phyloP scores from a whole-genome alignment of 2,113 vertebrate genomes.

The Neodontobutis hainanensis region DNA sequence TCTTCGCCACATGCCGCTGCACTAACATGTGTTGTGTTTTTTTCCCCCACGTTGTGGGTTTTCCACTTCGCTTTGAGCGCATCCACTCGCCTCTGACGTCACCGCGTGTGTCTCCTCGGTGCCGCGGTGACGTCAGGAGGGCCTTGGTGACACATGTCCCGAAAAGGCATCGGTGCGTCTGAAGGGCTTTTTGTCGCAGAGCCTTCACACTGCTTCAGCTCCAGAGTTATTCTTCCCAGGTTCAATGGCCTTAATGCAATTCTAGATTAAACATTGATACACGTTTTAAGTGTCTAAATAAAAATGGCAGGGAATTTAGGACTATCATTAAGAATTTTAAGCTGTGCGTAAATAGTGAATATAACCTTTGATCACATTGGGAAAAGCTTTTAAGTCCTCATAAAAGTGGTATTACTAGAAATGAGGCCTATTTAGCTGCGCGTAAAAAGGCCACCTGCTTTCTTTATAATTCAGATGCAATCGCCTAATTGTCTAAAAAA shows the following conservation, averaged over 20 bases:
- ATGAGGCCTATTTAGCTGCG: not conserved
- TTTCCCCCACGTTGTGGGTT: conserved; percentile 51
- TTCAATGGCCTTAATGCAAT: not conserved
- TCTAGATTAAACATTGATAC: not conserved
- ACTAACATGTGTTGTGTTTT: not conserved
- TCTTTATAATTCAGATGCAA: too few species aligned
- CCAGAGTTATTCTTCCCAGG: not conserved
- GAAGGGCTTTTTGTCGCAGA: conserved; percentile 63
- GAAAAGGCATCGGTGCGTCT: conserved; percentile 50
- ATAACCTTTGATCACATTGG: not conserved
- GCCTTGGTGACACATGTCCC: conserved; percentile 32
- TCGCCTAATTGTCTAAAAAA: too few species aligned
- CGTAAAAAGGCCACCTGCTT: not conserved
- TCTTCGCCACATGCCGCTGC: conserved; percentile 13
- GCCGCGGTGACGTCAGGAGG: conserved; percentile 67
- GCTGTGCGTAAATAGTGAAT: not conserved
- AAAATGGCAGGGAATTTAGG: not conserved
- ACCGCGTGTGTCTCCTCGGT: conserved; percentile 17
- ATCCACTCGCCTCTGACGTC: conserved; percentile 67
- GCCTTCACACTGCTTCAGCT: conserved; percentile 7
- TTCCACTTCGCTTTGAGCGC: conserved; percentile 73
- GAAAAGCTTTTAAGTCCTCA: not conserved
- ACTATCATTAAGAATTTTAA: not conserved
- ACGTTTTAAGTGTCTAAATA: not conserved
- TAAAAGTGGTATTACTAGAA: not conserved